Conservation (phyloP, 2,888 invertebrate species). For the Tachina grossa region DNA sequence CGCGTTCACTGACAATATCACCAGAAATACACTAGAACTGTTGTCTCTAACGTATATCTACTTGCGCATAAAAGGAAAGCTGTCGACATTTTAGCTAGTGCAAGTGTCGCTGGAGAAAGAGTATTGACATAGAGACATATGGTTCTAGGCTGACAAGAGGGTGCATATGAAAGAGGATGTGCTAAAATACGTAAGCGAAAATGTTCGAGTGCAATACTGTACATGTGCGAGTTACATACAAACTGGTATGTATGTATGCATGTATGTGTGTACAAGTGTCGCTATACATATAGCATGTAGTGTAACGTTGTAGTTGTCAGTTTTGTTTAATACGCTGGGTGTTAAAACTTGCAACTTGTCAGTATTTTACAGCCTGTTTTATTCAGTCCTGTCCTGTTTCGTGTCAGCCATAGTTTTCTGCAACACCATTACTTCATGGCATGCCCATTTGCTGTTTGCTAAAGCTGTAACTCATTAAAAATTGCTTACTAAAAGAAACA, state of each 20-base stretch:
- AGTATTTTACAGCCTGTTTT: conserved; percentile 52
- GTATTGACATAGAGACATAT: no score
- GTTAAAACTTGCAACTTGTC: conserved; percentile 56
- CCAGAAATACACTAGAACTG: no score
- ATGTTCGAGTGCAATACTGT: neutral
- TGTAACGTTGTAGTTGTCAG: conserved; percentile 43
- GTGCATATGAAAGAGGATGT: conserved; percentile 15
- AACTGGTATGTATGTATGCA: no score
- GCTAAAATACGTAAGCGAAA: conserved; percentile 18
- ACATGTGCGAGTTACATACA: neutral
- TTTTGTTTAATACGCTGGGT: conserved; percentile 44
- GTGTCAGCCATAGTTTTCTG: conserved; percentile 45
- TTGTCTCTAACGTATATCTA: no score
- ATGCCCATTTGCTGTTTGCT: conserved; percentile 62
- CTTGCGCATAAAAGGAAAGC: no score
- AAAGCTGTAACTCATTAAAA: conserved; percentile 68
- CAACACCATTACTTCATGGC: conserved; percentile 35
- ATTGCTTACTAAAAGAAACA: conserved; percentile 65
- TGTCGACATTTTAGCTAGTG: no score
- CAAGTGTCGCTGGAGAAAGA: no score
- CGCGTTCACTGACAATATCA: no score
- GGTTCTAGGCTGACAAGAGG: no score
- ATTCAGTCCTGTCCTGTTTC: conserved; percentile 37
- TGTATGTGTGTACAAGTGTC: neutral
- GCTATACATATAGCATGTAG: neutral